phyloP scores from a whole-genome alignment of 2,888 invertebrate genomes.

The Hedya salicella region DNA sequence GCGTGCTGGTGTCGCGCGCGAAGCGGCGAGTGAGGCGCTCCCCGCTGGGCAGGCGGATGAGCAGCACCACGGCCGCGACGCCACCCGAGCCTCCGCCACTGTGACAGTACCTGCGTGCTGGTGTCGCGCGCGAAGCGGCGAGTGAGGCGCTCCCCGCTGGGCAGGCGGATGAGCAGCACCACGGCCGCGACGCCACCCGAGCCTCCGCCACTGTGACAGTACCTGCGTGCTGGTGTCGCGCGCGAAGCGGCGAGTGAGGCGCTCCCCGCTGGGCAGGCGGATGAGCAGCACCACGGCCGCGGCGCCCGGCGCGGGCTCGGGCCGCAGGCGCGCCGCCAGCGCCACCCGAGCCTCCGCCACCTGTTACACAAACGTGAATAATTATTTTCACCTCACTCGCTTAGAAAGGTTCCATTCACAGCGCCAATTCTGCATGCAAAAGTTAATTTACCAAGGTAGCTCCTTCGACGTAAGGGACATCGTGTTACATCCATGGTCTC shows the following conservation, averaged over 20 bases:
- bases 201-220: constrained; percentile 92
- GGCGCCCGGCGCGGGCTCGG: constrained; percentile 90
- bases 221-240: constrained; percentile 90
- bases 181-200: constrained; percentile 89
- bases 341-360: constrained; percentile 88
- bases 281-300: constrained; percentile 93
- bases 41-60: too few relatives aligned
- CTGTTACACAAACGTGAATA: constrained; percentile 56
- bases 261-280: constrained; percentile 95
- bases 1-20: too few relatives aligned
- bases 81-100: too few relatives aligned
- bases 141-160: constrained; percentile 94
- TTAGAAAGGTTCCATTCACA: too few relatives aligned
- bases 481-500: too few relatives aligned
- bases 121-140: constrained; percentile 92
- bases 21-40: too few relatives aligned
- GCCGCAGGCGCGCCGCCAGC: constrained; percentile 87
- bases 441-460: too few relatives aligned
- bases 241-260: constrained; percentile 95
- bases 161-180: constrained; percentile 95
- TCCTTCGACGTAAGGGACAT: too few relatives aligned
- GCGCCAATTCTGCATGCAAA: too few relatives aligned
- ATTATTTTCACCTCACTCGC: too few relatives aligned
- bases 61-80: too few relatives aligned
- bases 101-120: too few relatives aligned